phyloP scores from a whole-genome alignment of 2,113 vertebrate genomes.

The Elaphurus davidianus region DNA sequence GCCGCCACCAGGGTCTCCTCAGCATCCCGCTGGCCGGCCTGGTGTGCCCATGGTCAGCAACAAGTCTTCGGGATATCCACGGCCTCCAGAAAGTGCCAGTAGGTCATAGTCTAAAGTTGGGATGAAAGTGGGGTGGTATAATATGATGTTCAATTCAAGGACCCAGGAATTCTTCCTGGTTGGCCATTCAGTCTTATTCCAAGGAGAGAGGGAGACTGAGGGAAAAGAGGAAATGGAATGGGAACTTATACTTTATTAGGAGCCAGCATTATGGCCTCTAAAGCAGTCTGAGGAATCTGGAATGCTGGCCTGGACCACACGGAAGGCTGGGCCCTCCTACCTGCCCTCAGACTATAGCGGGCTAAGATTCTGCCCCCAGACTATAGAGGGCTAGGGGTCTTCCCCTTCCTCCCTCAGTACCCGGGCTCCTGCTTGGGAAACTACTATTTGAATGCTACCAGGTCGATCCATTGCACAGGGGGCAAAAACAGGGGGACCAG shows the following conservation, averaged over 20 bases:
- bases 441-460: background rate
- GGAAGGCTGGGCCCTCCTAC: background rate
- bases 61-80: background rate
- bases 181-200: background rate
- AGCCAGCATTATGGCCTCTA: background rate
- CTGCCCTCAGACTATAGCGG: background rate
- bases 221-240: background rate
- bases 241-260: background rate
- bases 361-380: background rate
- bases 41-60: background rate
- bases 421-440: background rate
- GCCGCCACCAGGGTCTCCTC: too few relatives aligned
- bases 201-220: background rate
- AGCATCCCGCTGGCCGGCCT: rapidly evolving
- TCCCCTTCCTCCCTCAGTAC: background rate
- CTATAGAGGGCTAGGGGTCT: rapidly evolving
- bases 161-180: background rate
- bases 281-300: background rate
- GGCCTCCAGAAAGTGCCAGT: background rate
- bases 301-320: background rate
- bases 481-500: background rate
- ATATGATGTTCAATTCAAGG: background rate
- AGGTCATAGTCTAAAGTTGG: background rate
- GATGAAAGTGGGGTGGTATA: background rate
- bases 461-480: background rate